Base-by-base conservation (phyloP, 2,888 invertebrate species). In the Pecten maximus region DNA sequence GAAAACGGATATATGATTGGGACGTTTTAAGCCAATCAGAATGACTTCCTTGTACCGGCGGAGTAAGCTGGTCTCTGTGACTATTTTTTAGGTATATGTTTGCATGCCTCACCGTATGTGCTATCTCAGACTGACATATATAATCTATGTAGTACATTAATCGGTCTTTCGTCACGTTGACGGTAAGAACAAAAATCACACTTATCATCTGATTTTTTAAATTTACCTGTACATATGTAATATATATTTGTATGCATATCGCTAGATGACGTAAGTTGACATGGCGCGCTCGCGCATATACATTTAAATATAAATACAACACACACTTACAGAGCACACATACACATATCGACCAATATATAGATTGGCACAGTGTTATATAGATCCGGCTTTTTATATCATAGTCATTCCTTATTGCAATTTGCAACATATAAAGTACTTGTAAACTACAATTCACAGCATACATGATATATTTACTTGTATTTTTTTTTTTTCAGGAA, bases 1-100 rank as follows among this genome's bases (percentile, higher is more conserved):
- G 91, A 91, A 91, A 91, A 89, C 87, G 48, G 88, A 88, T 74
- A 87, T 28, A 50, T 89, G 88, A 91, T 89, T 89, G 91, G 89
- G 89, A 89, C 90, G 60, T 44, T n/a, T 28, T 23, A 39, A 88
- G 60, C 91, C 91, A 91, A 91, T 90, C 88, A 89, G 28, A 48
- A 87, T 40, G 88, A 90, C 90, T 90, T 90, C 90, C 90, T 90
- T 88, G 90, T 90, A n/a, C 44, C 23, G 88, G 12, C 74, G 74
- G 35, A 74, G 74, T 28, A 23, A 74, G 35, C 74, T 23, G 74
- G 28, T 2, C 35, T 74, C 74, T 6, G 35, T 35, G 35, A 74
- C 28, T 74, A 60, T 60, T 60, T 74, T 74, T 74, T 28, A 74
- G 28, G 74, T 74, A 74, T 74, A 74, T 8, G 74, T 35, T 74